Base-by-base conservation (phyloP, 2,888 invertebrate genomes). In the Macrophya alboannulata region DNA sequence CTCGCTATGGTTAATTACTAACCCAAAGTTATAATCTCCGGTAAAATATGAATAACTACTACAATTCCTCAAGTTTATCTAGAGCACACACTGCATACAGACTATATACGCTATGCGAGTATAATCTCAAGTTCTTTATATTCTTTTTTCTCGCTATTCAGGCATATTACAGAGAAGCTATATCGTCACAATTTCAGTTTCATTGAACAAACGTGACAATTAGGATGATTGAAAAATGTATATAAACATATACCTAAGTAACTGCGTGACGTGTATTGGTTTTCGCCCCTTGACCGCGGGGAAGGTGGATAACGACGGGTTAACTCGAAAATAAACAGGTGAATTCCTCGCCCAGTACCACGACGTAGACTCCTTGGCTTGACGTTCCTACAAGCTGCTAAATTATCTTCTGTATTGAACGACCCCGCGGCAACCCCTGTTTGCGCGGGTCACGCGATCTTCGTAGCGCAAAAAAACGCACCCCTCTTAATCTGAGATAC, bases 41-140 rank as follows among this genome's bases (percentile, higher is more conserved):
- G 88, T 89, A 88, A 90, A 91, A 91, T 89, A 37, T 89, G 91
- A 91, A 90, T 90, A 91, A 91, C 88, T 89, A 88, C 89, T 86
- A 89, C 88, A 89, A 90, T 91, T 91, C 88, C 87, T 90, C 89
- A 90, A 89, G 88, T 90, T 90, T 90, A 89, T 90, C 89, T 88
- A 87, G 88, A 87, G 85, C 84, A 25, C 21, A 25, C 45, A 15
- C 48, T 25, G 45, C 76, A 48, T 48, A 62, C 62, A 4, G 25
- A 62, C 25, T 43, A 43, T 31, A 31, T 4, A 21, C 9, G 1
- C 72, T 43, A 10, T 21, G n/a, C 8, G 72, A 37, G 21, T 72
- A 17, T 31, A 31, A 31, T 45, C 21, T 37, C 43, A 17, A 15
- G 21, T 8, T 72, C 12, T 40, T 43, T 68, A 0, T 15, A 68